Evolutionary conservation across 2,113 vertebrate genomes (phyloP), one percentile per base, ranked within the genome.

Genomic region (Pitta sordida): DNA sequence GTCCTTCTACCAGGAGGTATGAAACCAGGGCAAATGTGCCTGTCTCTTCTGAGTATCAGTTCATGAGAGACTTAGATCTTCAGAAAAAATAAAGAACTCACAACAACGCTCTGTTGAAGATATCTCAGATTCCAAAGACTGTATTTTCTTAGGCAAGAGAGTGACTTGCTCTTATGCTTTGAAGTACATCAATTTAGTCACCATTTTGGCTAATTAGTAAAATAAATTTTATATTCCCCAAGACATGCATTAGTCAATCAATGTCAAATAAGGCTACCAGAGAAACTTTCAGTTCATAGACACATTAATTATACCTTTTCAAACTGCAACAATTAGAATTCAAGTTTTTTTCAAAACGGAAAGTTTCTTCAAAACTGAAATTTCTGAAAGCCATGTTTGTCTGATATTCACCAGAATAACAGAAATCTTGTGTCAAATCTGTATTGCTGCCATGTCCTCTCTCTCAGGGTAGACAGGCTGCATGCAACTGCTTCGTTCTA

Each of bases 231-330:
- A 51, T 46, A 19, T 71, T 27, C 49, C 60, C n/a, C 30, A 82
- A 59, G 73, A 82, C 55, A 23, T 53, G 52, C 58, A 60, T 86
- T 94, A 91, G 83, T 92, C 77, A 92, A 78, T 82, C 84, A 95
- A 51, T 0, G 8, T 71, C n/a, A 36, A 39, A 64, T 43, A 78
- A 91, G 56, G 3, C 60, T 95, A 71, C 62, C 59, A 86, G 39
- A 84, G 44, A 91, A 87, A 82, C 10, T 84, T 87, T 36, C n/a
- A 87, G 13, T 19, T 89, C 43, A 75, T 18, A 64, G 60, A 89
- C 60, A 82, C 15, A 21, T 87, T 82, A 89, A 69, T 82, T 75
- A 22, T 11, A 68, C 12, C 43, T 79, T 91, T 94, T 44, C 69
- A 89, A 52, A 56, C 11, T 41, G 65, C 30, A 82, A 56, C 11